These are phyloP conservation scores for Crocuta crocuta DNA, from an alignment of 2,113 vertebrate species.

Conservation along the genomic window DNA sequence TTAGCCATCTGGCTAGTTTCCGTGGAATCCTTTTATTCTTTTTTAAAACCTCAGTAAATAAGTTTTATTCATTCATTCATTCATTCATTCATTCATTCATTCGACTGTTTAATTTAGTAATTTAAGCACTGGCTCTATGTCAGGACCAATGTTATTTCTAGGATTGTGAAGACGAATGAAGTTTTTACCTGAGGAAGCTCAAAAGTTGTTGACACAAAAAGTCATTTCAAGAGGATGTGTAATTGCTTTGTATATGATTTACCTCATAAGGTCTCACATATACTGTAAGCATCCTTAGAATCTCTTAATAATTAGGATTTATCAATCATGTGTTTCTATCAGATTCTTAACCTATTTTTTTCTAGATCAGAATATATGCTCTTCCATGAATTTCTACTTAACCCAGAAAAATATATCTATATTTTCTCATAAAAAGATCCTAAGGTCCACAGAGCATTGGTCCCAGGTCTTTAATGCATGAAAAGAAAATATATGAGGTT, in stretches of 20 bases:
- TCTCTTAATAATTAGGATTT: background rate
- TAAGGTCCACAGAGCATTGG: background rate
- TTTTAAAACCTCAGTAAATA: background rate
- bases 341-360: slow-evolving; percentile 7
- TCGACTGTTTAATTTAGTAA: background rate
- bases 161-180: background rate
- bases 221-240: background rate
- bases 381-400: background rate
- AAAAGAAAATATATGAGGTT: background rate
- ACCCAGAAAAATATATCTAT: background rate
- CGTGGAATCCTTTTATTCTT: background rate
- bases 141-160: background rate
- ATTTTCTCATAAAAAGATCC: background rate
- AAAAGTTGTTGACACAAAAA: background rate
- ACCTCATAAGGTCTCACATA: background rate
- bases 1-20: background rate
- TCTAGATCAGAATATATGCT: background rate
- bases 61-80: background rate
- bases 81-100: background rate
- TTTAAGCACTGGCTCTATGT: background rate
- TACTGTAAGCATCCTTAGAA: background rate
- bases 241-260: background rate
- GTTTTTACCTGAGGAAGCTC: background rate
- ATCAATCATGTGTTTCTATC: background rate
- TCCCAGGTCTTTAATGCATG: background rate